phyloP scores from a whole-genome alignment of 2,113 vertebrate species.

The Zosterops borbonicus region DNA sequence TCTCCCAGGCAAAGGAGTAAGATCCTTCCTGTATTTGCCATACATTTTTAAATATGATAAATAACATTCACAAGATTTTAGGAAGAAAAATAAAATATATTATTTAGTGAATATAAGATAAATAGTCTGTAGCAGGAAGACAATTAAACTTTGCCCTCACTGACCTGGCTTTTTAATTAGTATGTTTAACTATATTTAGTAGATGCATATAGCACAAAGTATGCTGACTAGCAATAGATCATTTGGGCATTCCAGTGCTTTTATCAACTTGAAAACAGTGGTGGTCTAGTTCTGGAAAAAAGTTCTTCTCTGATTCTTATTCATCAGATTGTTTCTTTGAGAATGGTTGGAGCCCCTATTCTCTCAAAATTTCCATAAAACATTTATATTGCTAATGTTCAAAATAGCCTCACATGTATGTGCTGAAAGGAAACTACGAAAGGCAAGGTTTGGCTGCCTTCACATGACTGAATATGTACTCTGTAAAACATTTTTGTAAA shows the following conservation, averaged over 20 bases:
- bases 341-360: background rate
- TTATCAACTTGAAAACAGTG: background rate
- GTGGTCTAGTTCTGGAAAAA: background rate
- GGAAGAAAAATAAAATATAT: background rate
- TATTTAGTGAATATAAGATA: background rate
- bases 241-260: background rate
- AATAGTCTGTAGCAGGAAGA: background rate
- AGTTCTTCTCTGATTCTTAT: background rate
- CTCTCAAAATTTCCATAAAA: background rate
- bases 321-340: background rate
- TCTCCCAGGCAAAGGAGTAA: background rate
- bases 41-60: background rate
- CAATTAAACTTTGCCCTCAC: constrained; percentile 13
- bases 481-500: background rate
- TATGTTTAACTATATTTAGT: background rate
- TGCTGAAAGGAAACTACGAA: background rate
- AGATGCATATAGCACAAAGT: background rate
- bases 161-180: constrained; percentile 12
- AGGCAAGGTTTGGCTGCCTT: background rate
- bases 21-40: background rate
- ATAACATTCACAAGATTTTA: background rate
- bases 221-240: background rate
- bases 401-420: background rate
- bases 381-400: background rate
- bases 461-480: background rate